Evolutionary conservation across 2,113 vertebrate genomes (phyloP).

Genomic region (Taxidea taxus): DNA sequence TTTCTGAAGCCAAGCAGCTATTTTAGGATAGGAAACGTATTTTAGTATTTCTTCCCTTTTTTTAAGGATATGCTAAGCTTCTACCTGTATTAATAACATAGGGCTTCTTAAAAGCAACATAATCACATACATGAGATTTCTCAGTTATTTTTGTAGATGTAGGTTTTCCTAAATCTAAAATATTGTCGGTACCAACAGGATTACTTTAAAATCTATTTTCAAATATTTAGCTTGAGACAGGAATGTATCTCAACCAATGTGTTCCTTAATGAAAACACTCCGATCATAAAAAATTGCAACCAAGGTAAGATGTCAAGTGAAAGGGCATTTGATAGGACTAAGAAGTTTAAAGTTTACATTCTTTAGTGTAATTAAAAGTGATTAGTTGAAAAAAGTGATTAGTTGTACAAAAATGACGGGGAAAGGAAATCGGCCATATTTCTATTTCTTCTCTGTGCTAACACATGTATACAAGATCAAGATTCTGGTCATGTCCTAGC

Average conservation of each 20-base stretch:
- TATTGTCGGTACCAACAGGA: not conserved
- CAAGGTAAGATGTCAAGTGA: not conserved
- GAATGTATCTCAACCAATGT: not conserved
- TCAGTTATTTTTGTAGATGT: not conserved
- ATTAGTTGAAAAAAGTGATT: not conserved
- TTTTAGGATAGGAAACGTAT: not conserved
- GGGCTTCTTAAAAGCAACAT: not conserved
- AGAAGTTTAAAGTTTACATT: not conserved
- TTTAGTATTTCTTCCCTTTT: not conserved
- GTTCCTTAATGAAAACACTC: not conserved
- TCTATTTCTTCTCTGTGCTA: not conserved
- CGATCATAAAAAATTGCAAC: not conserved
- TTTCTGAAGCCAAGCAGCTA: not conserved
- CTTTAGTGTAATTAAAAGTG: conserved; percentile 10
- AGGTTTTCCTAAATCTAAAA: conserved; percentile 37
- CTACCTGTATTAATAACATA: conserved; percentile 12
- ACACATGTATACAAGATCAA: not conserved
- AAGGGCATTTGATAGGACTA: not conserved
- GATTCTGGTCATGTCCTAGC: not conserved
- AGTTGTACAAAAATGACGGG: not conserved
- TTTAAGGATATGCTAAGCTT: not conserved
- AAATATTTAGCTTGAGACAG: conserved; percentile 27
- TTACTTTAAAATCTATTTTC: conserved; percentile 1
- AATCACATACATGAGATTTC: not conserved
- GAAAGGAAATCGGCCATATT: not conserved